These are phyloP conservation scores for Sebastes oblongus DNA, from an alignment of 2,797 vertebrate species.

Conservation along the genomic window DNA sequence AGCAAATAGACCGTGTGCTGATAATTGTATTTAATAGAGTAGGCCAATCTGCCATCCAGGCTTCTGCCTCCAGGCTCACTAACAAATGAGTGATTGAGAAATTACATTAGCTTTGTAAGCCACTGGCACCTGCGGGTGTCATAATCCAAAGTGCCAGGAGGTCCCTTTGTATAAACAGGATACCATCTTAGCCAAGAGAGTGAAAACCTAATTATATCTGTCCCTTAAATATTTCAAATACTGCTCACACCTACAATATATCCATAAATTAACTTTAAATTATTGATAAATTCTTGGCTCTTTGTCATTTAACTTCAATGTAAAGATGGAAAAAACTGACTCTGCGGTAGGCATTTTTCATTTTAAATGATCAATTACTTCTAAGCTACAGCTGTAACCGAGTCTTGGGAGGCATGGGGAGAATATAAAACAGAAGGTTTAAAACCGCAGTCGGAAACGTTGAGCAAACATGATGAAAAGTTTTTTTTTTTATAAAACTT, in stretches of 20 bases:
- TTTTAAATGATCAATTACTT: not conserved
- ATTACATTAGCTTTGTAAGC: slow-evolving; percentile 5
- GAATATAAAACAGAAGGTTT: not conserved
- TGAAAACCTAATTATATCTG: not conserved
- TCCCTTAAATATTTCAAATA: not conserved
- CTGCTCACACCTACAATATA: not conserved
- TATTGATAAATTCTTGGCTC: not conserved
- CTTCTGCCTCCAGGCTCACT: not conserved
- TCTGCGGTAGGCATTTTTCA: not conserved
- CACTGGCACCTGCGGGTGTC: not conserved
- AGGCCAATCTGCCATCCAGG: not conserved
- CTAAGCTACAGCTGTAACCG: not conserved
- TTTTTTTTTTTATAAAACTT: no score
- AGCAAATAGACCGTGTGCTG: not conserved
- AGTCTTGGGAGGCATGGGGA: not conserved
- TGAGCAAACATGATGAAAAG: no score
- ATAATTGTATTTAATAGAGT: not conserved
- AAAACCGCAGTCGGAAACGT: not conserved
- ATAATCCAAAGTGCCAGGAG: not conserved
- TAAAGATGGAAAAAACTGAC: not conserved
- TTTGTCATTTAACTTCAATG: not conserved
- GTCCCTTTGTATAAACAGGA: not conserved
- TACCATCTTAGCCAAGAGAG: not conserved
- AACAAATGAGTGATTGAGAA: slow-evolving; percentile 8
- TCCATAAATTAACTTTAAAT: not conserved